Conservation (phyloP, 2,888 invertebrate species). For the Lasioglossum zephyrum region DNA sequence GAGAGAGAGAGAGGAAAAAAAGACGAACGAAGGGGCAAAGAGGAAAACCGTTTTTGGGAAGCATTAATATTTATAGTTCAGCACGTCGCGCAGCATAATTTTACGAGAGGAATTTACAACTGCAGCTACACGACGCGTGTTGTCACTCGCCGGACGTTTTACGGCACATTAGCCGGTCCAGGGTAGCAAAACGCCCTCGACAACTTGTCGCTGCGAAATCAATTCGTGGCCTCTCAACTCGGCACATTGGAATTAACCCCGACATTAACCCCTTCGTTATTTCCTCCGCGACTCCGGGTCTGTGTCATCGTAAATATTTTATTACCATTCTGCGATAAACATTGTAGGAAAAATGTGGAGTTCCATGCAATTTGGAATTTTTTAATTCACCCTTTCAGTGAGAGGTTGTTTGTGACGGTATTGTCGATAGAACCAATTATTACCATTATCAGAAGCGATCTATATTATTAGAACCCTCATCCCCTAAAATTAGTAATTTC, state of each 20-base stretch:
- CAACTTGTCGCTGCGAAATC: background rate
- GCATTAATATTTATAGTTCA: slow-evolving; percentile 84
- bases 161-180: slow-evolving; percentile 61
- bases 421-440: background rate
- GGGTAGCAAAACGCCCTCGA: slow-evolving; percentile 48
- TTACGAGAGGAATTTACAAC: slow-evolving; percentile 82
- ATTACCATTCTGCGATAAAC: background rate
- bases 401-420: too few species aligned
- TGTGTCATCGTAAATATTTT: background rate
- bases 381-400: background rate
- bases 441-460: background rate
- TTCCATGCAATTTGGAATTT: background rate
- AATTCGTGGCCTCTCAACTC: background rate
- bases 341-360: background rate
- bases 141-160: slow-evolving; percentile 74
- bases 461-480: background rate
- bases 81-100: slow-evolving; percentile 78
- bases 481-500: slow-evolving; percentile 1
- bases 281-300: background rate
- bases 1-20: slow-evolving; percentile 37
- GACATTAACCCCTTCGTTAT: background rate
- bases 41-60: slow-evolving; percentile 78
- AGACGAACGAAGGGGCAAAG: slow-evolving; percentile 55
- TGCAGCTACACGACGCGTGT: slow-evolving; percentile 55
- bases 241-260: background rate